These are phyloP conservation scores for Megaceryle alcyon DNA, from an alignment of 2,797 vertebrate species.

Conservation along the genomic window DNA sequence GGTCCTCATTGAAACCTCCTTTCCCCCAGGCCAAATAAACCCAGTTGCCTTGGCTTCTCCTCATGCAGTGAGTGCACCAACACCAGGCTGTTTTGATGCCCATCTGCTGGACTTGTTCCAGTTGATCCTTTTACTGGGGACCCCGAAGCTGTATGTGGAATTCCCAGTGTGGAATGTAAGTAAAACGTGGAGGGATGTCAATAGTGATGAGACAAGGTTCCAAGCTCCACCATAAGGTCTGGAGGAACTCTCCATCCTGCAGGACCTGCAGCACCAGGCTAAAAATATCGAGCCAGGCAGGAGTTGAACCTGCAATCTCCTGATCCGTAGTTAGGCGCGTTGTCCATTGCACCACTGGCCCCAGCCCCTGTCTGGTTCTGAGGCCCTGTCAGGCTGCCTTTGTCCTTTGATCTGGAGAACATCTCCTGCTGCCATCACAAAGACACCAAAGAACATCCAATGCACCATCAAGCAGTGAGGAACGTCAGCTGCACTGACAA, in stretches of 20 bases:
- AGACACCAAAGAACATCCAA: background rate
- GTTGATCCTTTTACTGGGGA: too few species aligned
- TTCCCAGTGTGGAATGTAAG: background rate
- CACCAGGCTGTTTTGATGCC: background rate
- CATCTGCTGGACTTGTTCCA: background rate
- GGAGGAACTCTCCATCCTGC: background rate
- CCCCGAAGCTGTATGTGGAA: background rate
- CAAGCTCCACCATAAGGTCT: background rate
- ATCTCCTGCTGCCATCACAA: rapidly evolving
- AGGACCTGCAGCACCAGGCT: too few species aligned
- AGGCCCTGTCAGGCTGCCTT: rapidly evolving
- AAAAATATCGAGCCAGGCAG: too few species aligned
- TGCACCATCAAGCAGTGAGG: rapidly evolving
- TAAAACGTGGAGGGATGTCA: background rate
- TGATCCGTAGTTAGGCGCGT: constrained; percentile 76
- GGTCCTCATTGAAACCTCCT: background rate
- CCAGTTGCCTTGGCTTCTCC: background rate
- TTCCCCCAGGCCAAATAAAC: background rate
- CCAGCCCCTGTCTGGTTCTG: rapidly evolving
- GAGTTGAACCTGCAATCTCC: constrained; percentile 21
- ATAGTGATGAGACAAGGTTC: background rate
- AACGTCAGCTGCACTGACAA: rapidly evolving
- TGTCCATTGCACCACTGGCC: constrained; percentile 84
- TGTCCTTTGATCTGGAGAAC: background rate
- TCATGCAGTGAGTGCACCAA: background rate